Base-by-base conservation (phyloP, 2,113 vertebrate genomes). In the Anolis sagrei region DNA sequence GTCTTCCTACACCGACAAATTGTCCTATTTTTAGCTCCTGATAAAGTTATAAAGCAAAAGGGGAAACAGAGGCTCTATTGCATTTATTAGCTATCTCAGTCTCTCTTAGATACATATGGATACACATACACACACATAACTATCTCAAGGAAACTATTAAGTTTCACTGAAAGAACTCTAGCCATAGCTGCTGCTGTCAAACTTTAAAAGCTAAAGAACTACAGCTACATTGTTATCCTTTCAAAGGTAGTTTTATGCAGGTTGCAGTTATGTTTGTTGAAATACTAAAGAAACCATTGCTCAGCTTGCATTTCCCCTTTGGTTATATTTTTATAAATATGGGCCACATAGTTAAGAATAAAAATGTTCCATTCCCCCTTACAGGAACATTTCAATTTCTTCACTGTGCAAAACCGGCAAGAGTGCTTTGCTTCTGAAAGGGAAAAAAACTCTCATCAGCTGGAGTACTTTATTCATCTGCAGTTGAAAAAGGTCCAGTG, bases 381-480 rank as follows among this genome's bases (percentile, higher is more conserved):
- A 89, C 2, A 2, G 78, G 76, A 93, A 90, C 69, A 91, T 84
- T 91, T 90, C 89, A 91, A 83, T 85, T 91, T 92, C 84, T 92
- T 88, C 89, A 86, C 91, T 93, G 87, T 61, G 89, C 88, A 89
- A 95, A 88, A 90, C 91, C 86, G 86, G 81, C 91, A 93, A 91
- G 81, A 86, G 88, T 89, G 93, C 89, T 90, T 92, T 95, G 91
- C 91, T 96, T 91, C 88, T 92, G 89, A 90, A 91, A 96, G n/a
- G 89, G 86, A 29, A 76, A 68, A 64, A 64, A 86, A 68, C 14
- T 69, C 87, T 86, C 89, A 96, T 96, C 95, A 97, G 96, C 95
- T 90, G 92, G 94, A 96, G 92, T 92, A 95, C 94, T 94, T 96
- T 95, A 95, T 95, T 93, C 94, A 94, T 94, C 93, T 94, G 90